These are phyloP conservation scores for Mantis religiosa DNA, from an alignment of 2,888 invertebrate genomes.

Conservation along the genomic window DNA sequence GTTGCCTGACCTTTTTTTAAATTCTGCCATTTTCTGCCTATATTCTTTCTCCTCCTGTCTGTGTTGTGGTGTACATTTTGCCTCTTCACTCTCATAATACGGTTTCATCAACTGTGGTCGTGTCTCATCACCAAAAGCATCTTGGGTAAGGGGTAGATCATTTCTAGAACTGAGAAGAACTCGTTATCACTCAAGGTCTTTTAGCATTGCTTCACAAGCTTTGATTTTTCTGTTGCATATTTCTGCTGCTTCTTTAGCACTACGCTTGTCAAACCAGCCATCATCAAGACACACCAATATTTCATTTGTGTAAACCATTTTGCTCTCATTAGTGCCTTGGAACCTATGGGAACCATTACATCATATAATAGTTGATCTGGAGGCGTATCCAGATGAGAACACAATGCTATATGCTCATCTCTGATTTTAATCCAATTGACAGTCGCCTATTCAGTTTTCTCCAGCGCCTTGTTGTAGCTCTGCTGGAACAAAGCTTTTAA, in stretches of 20 bases:
- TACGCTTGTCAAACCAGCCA: constrained; percentile 77
- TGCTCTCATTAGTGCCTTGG: constrained; percentile 71
- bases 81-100: constrained; percentile 65
- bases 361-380: constrained; percentile 56
- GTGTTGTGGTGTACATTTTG: constrained; percentile 52
- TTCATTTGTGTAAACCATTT: constrained; percentile 81
- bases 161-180: constrained; percentile 59
- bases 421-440: constrained; percentile 51
- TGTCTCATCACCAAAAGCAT: constrained; percentile 49
- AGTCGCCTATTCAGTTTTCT: constrained; percentile 46
- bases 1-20: constrained; percentile 42
- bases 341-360: constrained; percentile 76
- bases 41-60: constrained; percentile 47
- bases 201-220: constrained; percentile 64
- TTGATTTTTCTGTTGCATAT: constrained; percentile 67
- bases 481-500: neutral
- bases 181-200: constrained; percentile 58
- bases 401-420: constrained; percentile 49
- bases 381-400: constrained; percentile 48
- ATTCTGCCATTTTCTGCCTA: constrained; percentile 45
- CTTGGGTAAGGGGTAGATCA: constrained; percentile 51
- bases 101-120: constrained; percentile 63
- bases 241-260: constrained; percentile 65
- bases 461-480: constrained; percentile 36
- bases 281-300: constrained; percentile 73